phyloP scores from a whole-genome alignment of 2,797 vertebrate genomes.

The Tiaroga cobitis region DNA sequence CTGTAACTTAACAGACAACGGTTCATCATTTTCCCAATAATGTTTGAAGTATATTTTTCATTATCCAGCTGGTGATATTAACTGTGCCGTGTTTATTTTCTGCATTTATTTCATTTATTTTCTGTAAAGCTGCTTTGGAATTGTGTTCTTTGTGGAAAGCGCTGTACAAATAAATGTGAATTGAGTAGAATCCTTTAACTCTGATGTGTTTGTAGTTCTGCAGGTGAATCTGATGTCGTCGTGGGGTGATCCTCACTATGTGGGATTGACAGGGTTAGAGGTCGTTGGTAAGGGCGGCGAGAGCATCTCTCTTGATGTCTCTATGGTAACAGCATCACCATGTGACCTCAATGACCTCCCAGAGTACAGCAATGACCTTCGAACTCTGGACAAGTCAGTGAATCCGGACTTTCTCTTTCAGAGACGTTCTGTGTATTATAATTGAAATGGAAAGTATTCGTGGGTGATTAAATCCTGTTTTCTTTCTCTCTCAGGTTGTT shows the following conservation, averaged over 20 bases:
- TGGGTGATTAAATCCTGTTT: slow-evolving; percentile 9
- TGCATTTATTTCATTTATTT: not conserved
- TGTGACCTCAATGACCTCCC: slow-evolving; percentile 89
- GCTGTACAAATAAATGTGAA: not conserved
- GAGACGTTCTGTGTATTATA: not conserved
- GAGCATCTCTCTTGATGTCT: slow-evolving; percentile 79
- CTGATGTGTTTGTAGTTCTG: slow-evolving; percentile 76
- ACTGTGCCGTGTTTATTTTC: not conserved
- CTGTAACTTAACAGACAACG: too few relatives aligned
- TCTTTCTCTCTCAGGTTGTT: slow-evolving; percentile 80
- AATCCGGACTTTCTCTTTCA: not conserved
- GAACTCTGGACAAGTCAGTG: slow-evolving; percentile 91
- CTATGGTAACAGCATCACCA: slow-evolving; percentile 86
- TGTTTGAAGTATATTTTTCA: not conserved
- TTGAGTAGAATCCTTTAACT: not conserved
- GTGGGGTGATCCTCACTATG: slow-evolving; percentile 92
- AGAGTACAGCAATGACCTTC: slow-evolving; percentile 83
- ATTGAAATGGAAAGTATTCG: not conserved
- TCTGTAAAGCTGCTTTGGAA: too few relatives aligned
- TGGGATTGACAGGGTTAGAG: slow-evolving; percentile 93
- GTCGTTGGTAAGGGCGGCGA: slow-evolving; percentile 88
- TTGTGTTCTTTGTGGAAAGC: too few relatives aligned
- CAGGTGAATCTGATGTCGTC: slow-evolving; percentile 85
- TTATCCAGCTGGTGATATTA: not conserved
- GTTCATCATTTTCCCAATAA: not conserved